Base-by-base conservation (phyloP, 2,888 invertebrate species). In the Steinernema scapterisci region DNA sequence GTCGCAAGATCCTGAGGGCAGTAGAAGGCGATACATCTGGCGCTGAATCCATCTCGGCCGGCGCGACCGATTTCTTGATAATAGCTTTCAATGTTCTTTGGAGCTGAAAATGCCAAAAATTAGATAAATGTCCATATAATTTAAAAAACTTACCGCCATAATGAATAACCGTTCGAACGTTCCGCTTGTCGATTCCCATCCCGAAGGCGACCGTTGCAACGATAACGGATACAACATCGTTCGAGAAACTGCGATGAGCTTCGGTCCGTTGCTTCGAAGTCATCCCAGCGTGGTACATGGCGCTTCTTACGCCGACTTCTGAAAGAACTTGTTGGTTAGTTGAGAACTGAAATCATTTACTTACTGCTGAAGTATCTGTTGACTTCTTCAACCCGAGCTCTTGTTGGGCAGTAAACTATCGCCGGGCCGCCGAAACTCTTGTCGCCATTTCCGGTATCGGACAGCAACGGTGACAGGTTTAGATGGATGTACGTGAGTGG, bases 161-260 rank as follows among this genome's bases (percentile, higher is more conserved):
- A 74, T 88, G 90, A 77, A 96, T 93, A 0, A 96, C 94, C 90
- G 94, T 95, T 75, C 94, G 91, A 0, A 95, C 95, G 89, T 95
- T 92, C 1, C 95, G 91, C 89, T 99, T 99, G 89, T 99, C 95
- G 81, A 96, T 95, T 0, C 95, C 95, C 92, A 96, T 92, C 11
- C 96, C 95, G 72, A 87, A 87, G 0, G 85, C 85, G 77, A 95
- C 92, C 0, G 96, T 96, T 0, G 95, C 95, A 23, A 95, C 92
- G 43, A 96, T 93, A 21, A 92, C 93, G 90, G 82, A 78, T 19
- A 80, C 48, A n/a, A 76, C 51, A 70, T 79, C 80, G 16, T 74
- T 72, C 46, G 80, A 75, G 83, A 83, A 84, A 9, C 72, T 72
- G 19, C 54, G 75, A 74, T 84, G 84, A 13, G 79, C 81, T 25